Conservation (phyloP, 2,797 vertebrate species). For the Chaunax sp. region DNA sequence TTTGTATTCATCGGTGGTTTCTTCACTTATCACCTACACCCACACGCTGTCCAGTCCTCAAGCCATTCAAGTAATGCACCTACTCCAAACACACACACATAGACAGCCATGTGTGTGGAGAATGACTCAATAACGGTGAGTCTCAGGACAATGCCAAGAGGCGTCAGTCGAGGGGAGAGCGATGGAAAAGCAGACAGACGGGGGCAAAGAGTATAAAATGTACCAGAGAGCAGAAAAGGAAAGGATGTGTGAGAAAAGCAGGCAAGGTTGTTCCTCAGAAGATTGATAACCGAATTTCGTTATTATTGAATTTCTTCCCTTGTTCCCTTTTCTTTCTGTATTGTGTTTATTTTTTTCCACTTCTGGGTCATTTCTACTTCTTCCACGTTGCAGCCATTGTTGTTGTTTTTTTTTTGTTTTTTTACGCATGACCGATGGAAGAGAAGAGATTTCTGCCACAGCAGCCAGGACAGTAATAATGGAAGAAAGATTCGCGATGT, state of each 20-base stretch:
- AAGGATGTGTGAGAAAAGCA: slow-evolving; percentile 16
- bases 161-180: slow-evolving; percentile 27
- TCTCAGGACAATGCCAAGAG: slow-evolving; percentile 32
- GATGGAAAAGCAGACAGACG: slow-evolving; percentile 1
- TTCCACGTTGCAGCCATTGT: too few species aligned
- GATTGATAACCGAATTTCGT: slow-evolving; percentile 38
- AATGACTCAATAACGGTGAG: slow-evolving; percentile 29
- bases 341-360: slow-evolving; percentile 17
- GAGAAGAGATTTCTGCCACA: slow-evolving; percentile 22
- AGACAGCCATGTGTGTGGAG: neutral
- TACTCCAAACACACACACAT: neutral
- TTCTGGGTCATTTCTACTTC: slow-evolving; percentile 16
- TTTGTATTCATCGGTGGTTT: slow-evolving; percentile 13
- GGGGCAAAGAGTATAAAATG: slow-evolving; percentile 13
- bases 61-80: slow-evolving; percentile 24
- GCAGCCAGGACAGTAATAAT: slow-evolving; percentile 13
- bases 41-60: slow-evolving; percentile 16
- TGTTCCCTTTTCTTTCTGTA: neutral
- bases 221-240: slow-evolving; percentile 8
- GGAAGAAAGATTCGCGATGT: slow-evolving; percentile 22
- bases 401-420: too few species aligned
- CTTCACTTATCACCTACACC: slow-evolving; percentile 26
- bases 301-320: neutral
- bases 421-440: slow-evolving; percentile 46
- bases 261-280: slow-evolving; percentile 14